Conservation (phyloP, 2,113 vertebrate species). For the Actenoides hombroni region DNA sequence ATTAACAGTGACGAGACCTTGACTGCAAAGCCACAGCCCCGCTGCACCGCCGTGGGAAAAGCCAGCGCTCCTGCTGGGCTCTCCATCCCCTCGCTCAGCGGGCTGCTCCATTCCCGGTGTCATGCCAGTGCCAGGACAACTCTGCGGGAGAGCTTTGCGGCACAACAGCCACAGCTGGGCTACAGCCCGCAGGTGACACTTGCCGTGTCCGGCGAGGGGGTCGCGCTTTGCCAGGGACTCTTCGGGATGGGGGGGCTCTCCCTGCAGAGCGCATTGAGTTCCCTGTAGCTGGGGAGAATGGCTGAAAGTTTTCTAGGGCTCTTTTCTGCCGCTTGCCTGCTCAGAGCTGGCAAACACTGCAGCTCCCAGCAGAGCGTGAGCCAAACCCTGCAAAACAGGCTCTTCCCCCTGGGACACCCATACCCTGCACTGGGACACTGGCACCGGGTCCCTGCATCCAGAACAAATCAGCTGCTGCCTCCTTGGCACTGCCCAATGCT, state of each 20-base stretch:
- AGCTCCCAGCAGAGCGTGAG: background rate
- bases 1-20: background rate
- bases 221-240: background rate
- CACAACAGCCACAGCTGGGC: background rate
- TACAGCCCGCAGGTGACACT: background rate
- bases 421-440: background rate
- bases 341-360: background rate
- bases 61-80: background rate
- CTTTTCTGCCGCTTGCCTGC: background rate
- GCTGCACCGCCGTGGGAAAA: rapidly evolving
- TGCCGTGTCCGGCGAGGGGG: rapidly evolving
- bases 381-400: background rate
- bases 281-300: background rate
- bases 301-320: background rate
- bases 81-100: background rate
- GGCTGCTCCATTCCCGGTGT: background rate
- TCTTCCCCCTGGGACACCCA: background rate
- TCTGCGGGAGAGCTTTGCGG: background rate
- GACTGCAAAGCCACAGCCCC: background rate
- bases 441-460: background rate
- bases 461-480: background rate
- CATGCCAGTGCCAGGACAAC: background rate
- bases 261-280: background rate
- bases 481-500: background rate
- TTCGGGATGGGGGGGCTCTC: rapidly evolving